Conservation (phyloP, 2,113 vertebrate genomes). For the Macquaria ambigua region DNA sequence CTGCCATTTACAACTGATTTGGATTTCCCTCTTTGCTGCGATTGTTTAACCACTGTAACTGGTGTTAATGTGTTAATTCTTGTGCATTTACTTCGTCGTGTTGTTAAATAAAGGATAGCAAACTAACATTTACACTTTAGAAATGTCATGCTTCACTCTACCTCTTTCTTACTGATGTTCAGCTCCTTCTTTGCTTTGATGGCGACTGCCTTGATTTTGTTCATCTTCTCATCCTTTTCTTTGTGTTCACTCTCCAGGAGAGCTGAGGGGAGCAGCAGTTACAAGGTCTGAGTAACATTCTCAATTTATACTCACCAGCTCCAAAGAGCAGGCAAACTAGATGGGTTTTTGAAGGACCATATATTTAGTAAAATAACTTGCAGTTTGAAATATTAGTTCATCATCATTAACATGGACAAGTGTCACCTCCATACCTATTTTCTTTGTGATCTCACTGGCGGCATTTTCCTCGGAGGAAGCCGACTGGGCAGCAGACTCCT, state of each 20-base stretch:
- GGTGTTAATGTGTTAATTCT: background rate
- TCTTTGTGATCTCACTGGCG: slow-evolving; percentile 84
- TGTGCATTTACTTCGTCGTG: background rate
- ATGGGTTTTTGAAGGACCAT: background rate
- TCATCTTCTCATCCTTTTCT: slow-evolving; percentile 92
- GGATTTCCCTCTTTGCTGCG: background rate
- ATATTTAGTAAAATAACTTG: background rate
- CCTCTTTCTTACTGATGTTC: slow-evolving; percentile 92
- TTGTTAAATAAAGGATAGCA: background rate
- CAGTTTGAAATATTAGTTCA: background rate
- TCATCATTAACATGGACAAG: background rate
- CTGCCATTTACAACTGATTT: background rate
- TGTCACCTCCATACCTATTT: slow-evolving; percentile 87
- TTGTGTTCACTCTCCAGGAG: slow-evolving; percentile 81
- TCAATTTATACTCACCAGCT: background rate
- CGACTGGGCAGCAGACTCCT: slow-evolving; percentile 82
- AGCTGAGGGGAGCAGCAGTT: slow-evolving; percentile 56
- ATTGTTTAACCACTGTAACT: background rate
- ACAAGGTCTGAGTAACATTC: background rate
- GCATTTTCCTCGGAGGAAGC: slow-evolving; percentile 78
- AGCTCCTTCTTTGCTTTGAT: slow-evolving; percentile 97
- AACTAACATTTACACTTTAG: background rate
- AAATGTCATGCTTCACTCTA: slow-evolving; percentile 60
- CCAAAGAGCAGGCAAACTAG: background rate
- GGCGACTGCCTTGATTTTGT: slow-evolving; percentile 95